Conservation (phyloP, 2,888 invertebrate species). For the Thyatira batis region DNA sequence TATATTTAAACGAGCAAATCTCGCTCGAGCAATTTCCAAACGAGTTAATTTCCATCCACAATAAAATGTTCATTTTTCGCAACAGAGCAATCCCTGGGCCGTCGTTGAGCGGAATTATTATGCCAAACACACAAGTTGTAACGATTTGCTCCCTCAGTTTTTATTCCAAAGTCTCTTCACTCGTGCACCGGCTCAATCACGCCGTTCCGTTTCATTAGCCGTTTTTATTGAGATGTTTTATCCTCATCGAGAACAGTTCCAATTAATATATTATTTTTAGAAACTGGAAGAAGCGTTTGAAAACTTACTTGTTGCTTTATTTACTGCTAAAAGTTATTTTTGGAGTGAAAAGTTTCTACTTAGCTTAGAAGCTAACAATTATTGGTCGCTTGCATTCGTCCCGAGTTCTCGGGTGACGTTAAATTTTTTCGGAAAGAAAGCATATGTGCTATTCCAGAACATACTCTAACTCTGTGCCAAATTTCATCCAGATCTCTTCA, state of each 20-base stretch:
- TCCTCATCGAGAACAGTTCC: neutral
- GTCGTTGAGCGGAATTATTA: slow-evolving; percentile 42
- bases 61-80: slow-evolving; percentile 40
- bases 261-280: neutral
- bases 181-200: slow-evolving; percentile 20
- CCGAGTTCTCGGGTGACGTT: too few relatives aligned
- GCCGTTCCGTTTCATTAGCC: slow-evolving; percentile 28
- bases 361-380: too few relatives aligned
- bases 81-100: slow-evolving; percentile 32
- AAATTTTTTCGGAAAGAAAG: too few relatives aligned
- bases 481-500: too few relatives aligned
- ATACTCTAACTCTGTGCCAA: too few relatives aligned
- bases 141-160: slow-evolving; percentile 39
- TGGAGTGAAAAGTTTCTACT: too few relatives aligned
- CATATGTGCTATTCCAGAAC: too few relatives aligned
- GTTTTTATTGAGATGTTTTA: slow-evolving; percentile 29
- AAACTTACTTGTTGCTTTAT: neutral
- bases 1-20: slow-evolving; percentile 5
- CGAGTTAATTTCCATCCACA: slow-evolving; percentile 38
- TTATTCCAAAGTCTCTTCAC: slow-evolving; percentile 20
- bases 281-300: neutral
- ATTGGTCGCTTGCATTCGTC: too few relatives aligned
- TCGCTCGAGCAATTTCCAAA: slow-evolving; percentile 30
- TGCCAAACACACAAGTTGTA: slow-evolving; percentile 42
- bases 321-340: too few relatives aligned